phyloP scores from a whole-genome alignment of 92 coral and sea anemone genomes.

The Heteractis magnifica region DNA sequence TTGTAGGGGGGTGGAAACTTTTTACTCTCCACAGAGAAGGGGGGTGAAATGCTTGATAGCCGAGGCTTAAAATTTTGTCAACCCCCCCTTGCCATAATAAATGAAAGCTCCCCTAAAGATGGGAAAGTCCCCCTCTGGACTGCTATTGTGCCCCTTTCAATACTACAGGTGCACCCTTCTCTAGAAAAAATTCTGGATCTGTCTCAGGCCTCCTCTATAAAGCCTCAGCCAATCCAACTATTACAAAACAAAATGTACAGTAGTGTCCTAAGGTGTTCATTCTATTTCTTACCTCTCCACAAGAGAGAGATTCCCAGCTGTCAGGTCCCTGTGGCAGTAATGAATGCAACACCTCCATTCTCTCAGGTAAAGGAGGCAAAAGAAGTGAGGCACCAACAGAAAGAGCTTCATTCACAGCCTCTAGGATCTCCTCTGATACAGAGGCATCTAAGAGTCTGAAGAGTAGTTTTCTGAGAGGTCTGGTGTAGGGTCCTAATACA shows the following conservation, averaged over 20 bases:
- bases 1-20: too few relatives aligned
- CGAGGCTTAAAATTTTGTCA: too few relatives aligned
- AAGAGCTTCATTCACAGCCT: slow-evolving; percentile 83
- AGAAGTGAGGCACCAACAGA: slow-evolving; percentile 84
- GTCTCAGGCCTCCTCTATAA: too few relatives aligned
- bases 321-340: slow-evolving; percentile 83
- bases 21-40: too few relatives aligned
- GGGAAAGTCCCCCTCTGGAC: not conserved
- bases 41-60: too few relatives aligned
- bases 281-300: slow-evolving; percentile 63
- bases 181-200: too few relatives aligned
- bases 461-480: slow-evolving; percentile 68
- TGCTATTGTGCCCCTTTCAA: not conserved
- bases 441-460: slow-evolving; percentile 71
- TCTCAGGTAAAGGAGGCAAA: slow-evolving; percentile 80
- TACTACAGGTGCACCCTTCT: too few relatives aligned
- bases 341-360: slow-evolving; percentile 79
- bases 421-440: slow-evolving; percentile 64
- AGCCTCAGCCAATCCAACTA: too few relatives aligned
- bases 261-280: not conserved
- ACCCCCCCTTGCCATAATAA: too few relatives aligned
- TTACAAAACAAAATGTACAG: too few relatives aligned
- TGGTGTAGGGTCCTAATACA: slow-evolving; percentile 66
- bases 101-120: not conserved
- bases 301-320: slow-evolving; percentile 73